Conservation (phyloP, 2,888 invertebrate genomes). For the Steinernema carpocapsae region DNA sequence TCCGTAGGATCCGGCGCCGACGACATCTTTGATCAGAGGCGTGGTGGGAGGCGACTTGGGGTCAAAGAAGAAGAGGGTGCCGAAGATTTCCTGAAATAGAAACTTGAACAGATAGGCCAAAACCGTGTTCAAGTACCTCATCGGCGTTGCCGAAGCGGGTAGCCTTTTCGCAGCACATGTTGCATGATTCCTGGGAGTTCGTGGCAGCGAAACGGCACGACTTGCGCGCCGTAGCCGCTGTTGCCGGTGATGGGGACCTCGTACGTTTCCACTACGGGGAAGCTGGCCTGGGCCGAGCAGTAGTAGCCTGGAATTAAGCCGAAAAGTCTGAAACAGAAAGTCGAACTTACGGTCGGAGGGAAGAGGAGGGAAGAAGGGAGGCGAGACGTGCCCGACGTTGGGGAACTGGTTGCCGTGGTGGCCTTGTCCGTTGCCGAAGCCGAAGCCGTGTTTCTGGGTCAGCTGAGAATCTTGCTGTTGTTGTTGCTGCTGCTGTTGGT, state of each 20-base stretch:
- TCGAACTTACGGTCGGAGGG: neutral
- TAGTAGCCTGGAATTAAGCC: conserved; percentile 45
- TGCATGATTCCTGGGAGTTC: conserved; percentile 3
- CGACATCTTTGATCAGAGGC: neutral
- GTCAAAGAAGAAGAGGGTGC: conserved; percentile 51
- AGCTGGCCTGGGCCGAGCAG: conserved; percentile 49
- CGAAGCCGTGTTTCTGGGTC: too few species aligned
- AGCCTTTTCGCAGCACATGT: conserved; percentile 11
- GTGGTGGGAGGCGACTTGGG: conserved; percentile 43
- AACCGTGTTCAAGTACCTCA: neutral
- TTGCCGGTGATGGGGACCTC: neutral
- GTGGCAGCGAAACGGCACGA: neutral
- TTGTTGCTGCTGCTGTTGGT: neutral
- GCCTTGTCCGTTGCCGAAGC: too few species aligned
- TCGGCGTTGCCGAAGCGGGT: neutral
- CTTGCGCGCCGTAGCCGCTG: neutral
- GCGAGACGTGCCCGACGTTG: neutral
- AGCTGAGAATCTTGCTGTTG: neutral
- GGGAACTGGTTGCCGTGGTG: too few species aligned
- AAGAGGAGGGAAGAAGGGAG: neutral
- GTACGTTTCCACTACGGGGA: conserved; percentile 7
- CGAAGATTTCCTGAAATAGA: conserved; percentile 46
- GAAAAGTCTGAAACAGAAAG: neutral
- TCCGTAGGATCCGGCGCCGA: neutral
- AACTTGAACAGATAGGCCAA: neutral